Evolutionary conservation across 2,888 invertebrate genomes (phyloP).

Genomic region (Stenotaenia linearis): DNA sequence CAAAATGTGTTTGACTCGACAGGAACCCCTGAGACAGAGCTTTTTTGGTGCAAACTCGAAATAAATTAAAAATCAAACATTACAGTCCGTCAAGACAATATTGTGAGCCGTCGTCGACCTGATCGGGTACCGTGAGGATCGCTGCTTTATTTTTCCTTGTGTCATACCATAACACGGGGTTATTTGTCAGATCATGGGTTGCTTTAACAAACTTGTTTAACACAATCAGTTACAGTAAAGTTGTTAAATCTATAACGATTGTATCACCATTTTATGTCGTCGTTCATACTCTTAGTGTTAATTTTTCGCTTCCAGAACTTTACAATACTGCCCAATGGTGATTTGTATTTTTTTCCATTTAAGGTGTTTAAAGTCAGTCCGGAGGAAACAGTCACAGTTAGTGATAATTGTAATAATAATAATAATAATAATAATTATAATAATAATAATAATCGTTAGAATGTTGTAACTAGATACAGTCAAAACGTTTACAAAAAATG

Average conservation of each 20-base stretch:
- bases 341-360: background rate
- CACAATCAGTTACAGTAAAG: slow-evolving; percentile 3
- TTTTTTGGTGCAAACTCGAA: background rate
- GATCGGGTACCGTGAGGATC: background rate
- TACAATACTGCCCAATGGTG: background rate
- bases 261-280: background rate
- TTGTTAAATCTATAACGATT: slow-evolving; percentile 5
- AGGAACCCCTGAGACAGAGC: background rate
- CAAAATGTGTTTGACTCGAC: background rate
- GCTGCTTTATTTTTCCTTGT: background rate
- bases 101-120: background rate
- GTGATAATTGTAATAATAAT: background rate
- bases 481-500: background rate
- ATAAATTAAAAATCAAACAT: background rate
- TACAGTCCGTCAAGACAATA: background rate
- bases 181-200: slow-evolving; percentile 12
- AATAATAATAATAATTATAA: background rate
- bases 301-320: background rate
- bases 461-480: slow-evolving; percentile 14
- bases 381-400: slow-evolving; percentile 11
- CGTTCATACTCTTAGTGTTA: background rate
- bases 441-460: background rate
- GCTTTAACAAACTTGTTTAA: slow-evolving; percentile 19
- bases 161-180: background rate
- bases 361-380: slow-evolving; percentile 6